Base-by-base conservation (phyloP, 2,888 invertebrate genomes). In the Crioceris asparagi region DNA sequence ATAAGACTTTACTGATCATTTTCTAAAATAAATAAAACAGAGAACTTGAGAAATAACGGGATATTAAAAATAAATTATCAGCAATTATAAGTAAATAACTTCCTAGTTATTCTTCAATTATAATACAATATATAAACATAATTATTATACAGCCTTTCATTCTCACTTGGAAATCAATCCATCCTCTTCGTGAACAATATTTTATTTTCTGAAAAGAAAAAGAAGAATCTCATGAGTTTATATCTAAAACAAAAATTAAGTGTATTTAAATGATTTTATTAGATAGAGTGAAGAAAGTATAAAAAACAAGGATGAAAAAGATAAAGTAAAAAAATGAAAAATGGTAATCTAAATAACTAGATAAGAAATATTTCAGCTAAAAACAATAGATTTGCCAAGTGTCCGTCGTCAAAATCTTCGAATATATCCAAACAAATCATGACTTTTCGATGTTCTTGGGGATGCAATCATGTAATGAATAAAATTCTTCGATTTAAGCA, bases 61-160 rank as follows among this genome's bases (percentile, higher is more conserved):
- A 49, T 48, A 51, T 50, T 52, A 48, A 51, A 50, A 51, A 51
- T 52, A 52, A 52, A 51, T 51, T 49, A 52, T 51, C 47, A 49
- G 48, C 51, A 50, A 50, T 41, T 50, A 47, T 48, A 51, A 46
- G 47, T 43, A 52, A 50, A 51, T n/a, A n/a, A n/a, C n/a, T n/a
- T n/a, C 51, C 48, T 52, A 54, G 45, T 38, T 42, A 46, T 41
- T 48, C 31, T 44, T 46, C 47, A 49, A 53, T 46, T 57, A 58
- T 54, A 55, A 61, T 60, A 61, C 59, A 61, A 59, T 59, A 61
- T 60, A 59, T 60, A 61, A 58, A 62, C 60, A 55, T 53, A 55
- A 49, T 39, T 51, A 50, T 49, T 56, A 60, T 62, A 61, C 62
- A 62, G 62, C 61, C 61, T 61, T 55, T 59, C 60, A 52, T 57